Conservation (phyloP, 2,888 invertebrate genomes). For the Leptopilina drosophilae region DNA sequence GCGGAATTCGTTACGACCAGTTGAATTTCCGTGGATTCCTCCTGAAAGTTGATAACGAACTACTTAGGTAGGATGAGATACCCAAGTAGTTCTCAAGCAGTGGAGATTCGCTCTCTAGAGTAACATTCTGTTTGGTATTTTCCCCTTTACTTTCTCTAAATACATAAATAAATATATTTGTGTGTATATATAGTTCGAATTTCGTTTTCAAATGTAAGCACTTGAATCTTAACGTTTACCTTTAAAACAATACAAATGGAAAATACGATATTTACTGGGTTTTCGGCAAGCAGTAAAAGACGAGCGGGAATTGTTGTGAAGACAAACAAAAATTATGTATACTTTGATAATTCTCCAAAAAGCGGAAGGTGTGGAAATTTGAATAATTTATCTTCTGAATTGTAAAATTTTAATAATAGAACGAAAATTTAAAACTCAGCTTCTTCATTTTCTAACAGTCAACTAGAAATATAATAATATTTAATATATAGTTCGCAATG, state of each 20-base stretch:
- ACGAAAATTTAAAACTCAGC: background rate
- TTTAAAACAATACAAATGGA: background rate
- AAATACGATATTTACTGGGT: background rate
- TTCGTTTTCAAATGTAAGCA: conserved; percentile 1
- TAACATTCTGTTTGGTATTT: conserved; percentile 24
- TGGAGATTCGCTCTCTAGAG: conserved; percentile 15
- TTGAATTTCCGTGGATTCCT: conserved; percentile 27
- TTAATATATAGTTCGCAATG: background rate
- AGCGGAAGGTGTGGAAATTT: too few species aligned
- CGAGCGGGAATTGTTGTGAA: background rate
- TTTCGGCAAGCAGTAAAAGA: background rate
- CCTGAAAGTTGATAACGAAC: conserved; percentile 37
- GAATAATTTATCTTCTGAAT: background rate
- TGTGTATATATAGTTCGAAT: conserved; percentile 4
- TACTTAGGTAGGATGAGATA: conserved; percentile 35
- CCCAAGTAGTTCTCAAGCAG: conserved; percentile 22
- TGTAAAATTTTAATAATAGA: background rate
- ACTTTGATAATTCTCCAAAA: background rate
- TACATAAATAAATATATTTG: too few species aligned
- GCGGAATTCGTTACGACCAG: conserved; percentile 21
- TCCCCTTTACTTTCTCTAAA: background rate
- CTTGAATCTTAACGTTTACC: background rate
- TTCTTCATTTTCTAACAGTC: background rate
- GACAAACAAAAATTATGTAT: conserved; percentile 4
- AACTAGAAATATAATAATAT: background rate